These are phyloP conservation scores for Asteroscopus sphinx DNA, from an alignment of 2,888 invertebrate genomes.

Conservation along the genomic window DNA sequence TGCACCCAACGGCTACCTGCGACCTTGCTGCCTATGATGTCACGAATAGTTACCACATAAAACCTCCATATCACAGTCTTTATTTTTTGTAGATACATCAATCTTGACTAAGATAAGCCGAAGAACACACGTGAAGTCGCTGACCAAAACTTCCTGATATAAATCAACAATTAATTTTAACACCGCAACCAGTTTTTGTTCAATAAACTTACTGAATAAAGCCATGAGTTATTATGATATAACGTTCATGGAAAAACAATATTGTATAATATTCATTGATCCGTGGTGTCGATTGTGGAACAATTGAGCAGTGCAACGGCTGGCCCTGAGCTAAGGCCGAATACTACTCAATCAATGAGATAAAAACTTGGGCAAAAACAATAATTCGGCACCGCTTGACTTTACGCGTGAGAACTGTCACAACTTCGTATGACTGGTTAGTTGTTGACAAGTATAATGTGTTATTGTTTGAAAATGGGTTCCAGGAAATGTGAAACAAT, in stretches of 20 bases:
- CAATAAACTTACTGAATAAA: constrained; percentile 63
- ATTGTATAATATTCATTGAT: constrained; percentile 64
- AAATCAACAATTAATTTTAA: constrained; percentile 80
- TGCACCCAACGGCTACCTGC: too few relatives aligned
- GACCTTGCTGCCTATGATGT: constrained; percentile 21
- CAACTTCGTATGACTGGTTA: constrained; percentile 29
- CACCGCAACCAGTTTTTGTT: constrained; percentile 73
- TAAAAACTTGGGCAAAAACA: constrained; percentile 60
- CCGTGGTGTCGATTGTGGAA: constrained; percentile 60
- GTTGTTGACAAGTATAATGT: constrained; percentile 27
- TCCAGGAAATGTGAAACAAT: constrained; percentile 18
- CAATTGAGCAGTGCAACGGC: constrained; percentile 63
- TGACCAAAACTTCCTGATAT: constrained; percentile 76
- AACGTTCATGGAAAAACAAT: constrained; percentile 65
- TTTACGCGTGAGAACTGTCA: constrained; percentile 61
- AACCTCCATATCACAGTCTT: constrained; percentile 20
- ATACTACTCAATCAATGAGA: constrained; percentile 52
- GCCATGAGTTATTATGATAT: constrained; percentile 63
- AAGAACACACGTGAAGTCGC: constrained; percentile 54
- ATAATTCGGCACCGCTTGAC: constrained; percentile 42
- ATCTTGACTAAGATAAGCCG: constrained; percentile 43
- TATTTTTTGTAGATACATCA: constrained; percentile 42
- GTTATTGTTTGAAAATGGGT: constrained; percentile 13
- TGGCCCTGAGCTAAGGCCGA: constrained; percentile 70
- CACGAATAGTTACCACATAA: constrained; percentile 19